Evolutionary conservation across 2,113 vertebrate species (phyloP).

Genomic region (Ranitomeya imitator): DNA sequence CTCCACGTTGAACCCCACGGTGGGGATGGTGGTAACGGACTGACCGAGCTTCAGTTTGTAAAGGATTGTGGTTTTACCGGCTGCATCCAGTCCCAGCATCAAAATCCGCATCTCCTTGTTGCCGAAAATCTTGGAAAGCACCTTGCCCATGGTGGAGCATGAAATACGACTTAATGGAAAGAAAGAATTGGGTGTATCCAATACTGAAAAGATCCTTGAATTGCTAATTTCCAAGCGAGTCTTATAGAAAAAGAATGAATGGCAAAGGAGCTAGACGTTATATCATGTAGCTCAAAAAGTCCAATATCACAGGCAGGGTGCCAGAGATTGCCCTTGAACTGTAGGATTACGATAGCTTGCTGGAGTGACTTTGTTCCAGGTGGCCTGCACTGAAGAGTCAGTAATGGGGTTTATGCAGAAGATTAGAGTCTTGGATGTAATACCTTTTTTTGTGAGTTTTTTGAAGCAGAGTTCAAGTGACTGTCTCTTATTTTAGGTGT

Average conservation of each 20-base stretch:
- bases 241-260: background rate
- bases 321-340: background rate
- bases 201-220: background rate
- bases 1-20: conserved; percentile 98
- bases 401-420: background rate
- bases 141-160: conserved; percentile 92
- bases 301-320: background rate
- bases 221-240: background rate
- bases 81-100: conserved; percentile 97
- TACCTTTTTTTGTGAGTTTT: background rate
- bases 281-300: background rate
- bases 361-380: background rate
- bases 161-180: conserved; percentile 71
- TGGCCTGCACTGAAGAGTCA: background rate
- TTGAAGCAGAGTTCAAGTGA: no score
- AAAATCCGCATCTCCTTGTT: conserved; percentile 99
- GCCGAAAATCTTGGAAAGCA: conserved; percentile 98
- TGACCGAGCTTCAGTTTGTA: conserved; percentile 99
- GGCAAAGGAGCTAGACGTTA: background rate
- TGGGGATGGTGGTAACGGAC: conserved; percentile 98
- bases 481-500: no score
- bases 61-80: conserved; percentile 97
- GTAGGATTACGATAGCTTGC: background rate
- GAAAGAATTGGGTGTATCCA: background rate
- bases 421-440: background rate